These are phyloP conservation scores for Synanthedon myopaeformis DNA, from an alignment of 2,888 invertebrate genomes.

Conservation along the genomic window DNA sequence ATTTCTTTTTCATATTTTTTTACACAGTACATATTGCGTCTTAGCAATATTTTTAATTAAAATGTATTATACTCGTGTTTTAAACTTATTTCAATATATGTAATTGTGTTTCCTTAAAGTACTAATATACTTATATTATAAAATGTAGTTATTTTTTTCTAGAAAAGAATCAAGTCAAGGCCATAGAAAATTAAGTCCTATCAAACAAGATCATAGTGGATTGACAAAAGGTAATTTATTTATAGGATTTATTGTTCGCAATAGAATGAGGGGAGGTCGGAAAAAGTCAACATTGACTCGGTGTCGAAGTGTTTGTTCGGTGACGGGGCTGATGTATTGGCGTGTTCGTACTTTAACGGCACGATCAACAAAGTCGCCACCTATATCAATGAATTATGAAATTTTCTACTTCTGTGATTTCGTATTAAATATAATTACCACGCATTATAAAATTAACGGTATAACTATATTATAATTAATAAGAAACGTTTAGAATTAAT, in stretches of 20 bases:
- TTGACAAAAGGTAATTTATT: slow-evolving; percentile 65
- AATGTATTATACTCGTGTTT: no score
- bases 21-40: no score
- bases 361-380: not conserved
- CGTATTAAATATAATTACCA: no score
- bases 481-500: no score
- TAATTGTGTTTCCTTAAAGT: no score
- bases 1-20: no score
- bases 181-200: not conserved
- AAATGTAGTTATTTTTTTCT: not conserved
- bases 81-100: no score
- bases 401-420: no score
- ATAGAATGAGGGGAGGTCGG: slow-evolving; percentile 28
- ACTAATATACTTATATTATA: not conserved
- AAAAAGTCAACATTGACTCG: slow-evolving; percentile 57
- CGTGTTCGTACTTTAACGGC: not conserved
- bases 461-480: no score
- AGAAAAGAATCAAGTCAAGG: not conserved
- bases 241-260: slow-evolving; percentile 54
- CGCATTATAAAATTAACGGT: no score
- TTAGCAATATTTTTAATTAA: no score
- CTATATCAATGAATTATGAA: not conserved
- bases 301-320: slow-evolving; percentile 57
- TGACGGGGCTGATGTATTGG: slow-evolving; percentile 19
- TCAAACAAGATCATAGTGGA: slow-evolving; percentile 39